phyloP scores from a whole-genome alignment of 2,888 invertebrate genomes.

The Halictus quadricinctus region DNA sequence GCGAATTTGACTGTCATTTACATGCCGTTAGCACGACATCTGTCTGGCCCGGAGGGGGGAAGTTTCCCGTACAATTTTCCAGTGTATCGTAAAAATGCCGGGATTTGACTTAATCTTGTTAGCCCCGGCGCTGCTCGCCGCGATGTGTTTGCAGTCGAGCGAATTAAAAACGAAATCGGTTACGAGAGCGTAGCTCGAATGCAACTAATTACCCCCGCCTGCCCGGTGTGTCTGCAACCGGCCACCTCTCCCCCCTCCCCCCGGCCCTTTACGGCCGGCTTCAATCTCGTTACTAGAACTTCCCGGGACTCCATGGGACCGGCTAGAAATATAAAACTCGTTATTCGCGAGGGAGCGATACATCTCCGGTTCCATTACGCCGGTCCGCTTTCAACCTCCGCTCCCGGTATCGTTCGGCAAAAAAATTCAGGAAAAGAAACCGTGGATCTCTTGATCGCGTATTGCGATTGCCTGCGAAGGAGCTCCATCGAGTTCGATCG shows the following conservation, averaged over 20 bases:
- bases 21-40: neutral
- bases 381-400: conserved; percentile 51
- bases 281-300: conserved; percentile 51
- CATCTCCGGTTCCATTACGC: conserved; percentile 61
- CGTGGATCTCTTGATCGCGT: conserved; percentile 37
- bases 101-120: conserved; percentile 17
- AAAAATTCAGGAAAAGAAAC: conserved; percentile 41
- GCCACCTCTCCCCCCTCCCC: no score
- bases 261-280: conserved; percentile 10
- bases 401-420: conserved; percentile 33
- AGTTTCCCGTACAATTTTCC: conserved; percentile 12
- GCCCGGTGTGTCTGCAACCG: neutral
- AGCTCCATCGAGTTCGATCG: conserved; percentile 12
- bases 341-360: conserved; percentile 65
- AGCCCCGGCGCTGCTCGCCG: neutral
- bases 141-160: neutral
- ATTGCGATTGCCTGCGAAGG: conserved; percentile 46
- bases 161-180: conserved; percentile 54
- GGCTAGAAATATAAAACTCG: conserved; percentile 61
- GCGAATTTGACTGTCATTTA: neutral
- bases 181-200: conserved; percentile 42
- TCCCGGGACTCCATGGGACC: conserved; percentile 14
- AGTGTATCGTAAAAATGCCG: neutral
- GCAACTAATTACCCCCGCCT: conserved; percentile 50
- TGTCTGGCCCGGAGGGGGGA: neutral